A percentile compares a stretch with the other conserved stretches of the same genome.
phyloP scores from a whole-genome alignment of 2,797 vertebrate species.

The Gambelia wislizenii region DNA sequence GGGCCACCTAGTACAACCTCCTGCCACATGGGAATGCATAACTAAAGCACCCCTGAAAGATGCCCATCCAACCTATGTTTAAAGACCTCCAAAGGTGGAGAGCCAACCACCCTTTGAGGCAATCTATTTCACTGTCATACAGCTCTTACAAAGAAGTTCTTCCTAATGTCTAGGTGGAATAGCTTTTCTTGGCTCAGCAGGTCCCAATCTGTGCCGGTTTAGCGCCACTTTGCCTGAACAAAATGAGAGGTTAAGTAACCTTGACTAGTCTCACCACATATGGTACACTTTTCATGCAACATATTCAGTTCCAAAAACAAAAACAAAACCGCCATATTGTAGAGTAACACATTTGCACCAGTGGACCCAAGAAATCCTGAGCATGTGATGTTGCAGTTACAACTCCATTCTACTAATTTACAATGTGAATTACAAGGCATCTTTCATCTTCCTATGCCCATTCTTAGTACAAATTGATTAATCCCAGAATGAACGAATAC shows the following conservation, averaged over 20 bases:
- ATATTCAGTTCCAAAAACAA: too few species aligned
- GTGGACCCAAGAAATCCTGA: neutral
- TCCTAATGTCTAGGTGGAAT: too few species aligned
- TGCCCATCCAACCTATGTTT: too few species aligned
- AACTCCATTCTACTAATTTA: neutral
- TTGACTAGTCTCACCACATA: neutral
- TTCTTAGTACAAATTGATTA: neutral
- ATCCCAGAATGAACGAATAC: neutral
- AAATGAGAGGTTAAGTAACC: neutral
- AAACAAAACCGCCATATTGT: neutral
- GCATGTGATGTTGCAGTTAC: neutral
- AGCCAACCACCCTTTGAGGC: too few species aligned
- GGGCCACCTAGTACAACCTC: too few species aligned
- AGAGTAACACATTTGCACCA: neutral
- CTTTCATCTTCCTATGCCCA: neutral
- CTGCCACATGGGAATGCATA: too few species aligned
- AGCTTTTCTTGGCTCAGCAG: too few species aligned
- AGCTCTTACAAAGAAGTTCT: too few species aligned
- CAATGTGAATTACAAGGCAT: neutral
- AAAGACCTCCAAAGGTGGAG: too few species aligned
- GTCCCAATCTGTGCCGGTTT: neutral
- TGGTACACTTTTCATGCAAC: too few species aligned
- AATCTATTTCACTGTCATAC: too few species aligned
- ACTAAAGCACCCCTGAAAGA: too few species aligned
- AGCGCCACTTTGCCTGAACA: neutral